Evolutionary conservation across 2,888 invertebrate species (phyloP).

Genomic region (Laspeyria flexula): DNA sequence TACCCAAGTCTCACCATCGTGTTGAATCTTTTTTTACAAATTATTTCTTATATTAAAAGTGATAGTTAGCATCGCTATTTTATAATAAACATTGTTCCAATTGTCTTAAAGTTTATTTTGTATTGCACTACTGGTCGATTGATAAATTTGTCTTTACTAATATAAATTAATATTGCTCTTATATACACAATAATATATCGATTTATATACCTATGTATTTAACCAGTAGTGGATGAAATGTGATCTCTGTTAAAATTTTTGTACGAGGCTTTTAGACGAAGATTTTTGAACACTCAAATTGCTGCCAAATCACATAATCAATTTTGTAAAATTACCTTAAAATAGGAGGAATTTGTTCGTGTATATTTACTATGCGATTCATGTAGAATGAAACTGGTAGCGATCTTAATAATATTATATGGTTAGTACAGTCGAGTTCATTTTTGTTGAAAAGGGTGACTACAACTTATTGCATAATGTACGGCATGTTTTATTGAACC

Average conservation of each 20-base stretch:
- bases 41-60: conserved; percentile 29
- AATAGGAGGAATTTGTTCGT: neutral
- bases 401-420: no score
- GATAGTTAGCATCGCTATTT: conserved; percentile 22
- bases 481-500: no score
- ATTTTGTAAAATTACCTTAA: conserved; percentile 12
- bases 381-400: neutral
- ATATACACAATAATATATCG: conserved; percentile 3
- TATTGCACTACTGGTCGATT: neutral
- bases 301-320: conserved; percentile 45
- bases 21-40: conserved; percentile 27
- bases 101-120: conserved; percentile 21
- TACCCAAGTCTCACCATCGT: conserved; percentile 25
- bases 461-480: no score
- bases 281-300: conserved; percentile 17
- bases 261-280: conserved; percentile 22
- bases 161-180: neutral
- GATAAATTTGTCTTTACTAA: neutral
- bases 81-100: conserved; percentile 27
- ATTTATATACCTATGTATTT: conserved; percentile 6
- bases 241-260: conserved; percentile 38
- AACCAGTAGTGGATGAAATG: conserved; percentile 11
- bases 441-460: no score
- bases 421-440: no score
- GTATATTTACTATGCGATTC: conserved; percentile 1